Evolutionary conservation across 2,888 invertebrate species (phyloP).

Genomic region (Leptopilina drosophilae): DNA sequence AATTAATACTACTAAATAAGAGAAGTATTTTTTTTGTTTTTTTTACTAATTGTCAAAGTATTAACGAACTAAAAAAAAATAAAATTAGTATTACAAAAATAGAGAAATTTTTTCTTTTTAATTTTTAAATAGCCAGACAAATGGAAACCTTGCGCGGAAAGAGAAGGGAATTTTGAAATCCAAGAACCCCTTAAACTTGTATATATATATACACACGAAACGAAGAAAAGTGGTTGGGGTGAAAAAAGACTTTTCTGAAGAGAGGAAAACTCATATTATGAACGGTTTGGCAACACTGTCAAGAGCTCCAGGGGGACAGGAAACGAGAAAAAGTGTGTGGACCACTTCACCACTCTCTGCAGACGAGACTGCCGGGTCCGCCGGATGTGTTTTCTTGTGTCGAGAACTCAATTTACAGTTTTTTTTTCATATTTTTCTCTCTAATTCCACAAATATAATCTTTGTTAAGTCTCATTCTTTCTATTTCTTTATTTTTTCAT

Average conservation of each 20-base stretch:
- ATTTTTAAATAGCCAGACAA: background rate
- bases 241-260: constrained; percentile 12
- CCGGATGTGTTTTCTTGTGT: constrained; percentile 33
- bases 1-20: no score
- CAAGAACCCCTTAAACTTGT: background rate
- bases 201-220: background rate
- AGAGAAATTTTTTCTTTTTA: no score
- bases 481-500: no score
- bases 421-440: background rate
- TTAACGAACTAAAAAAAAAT: no score
- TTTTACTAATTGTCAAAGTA: no score
- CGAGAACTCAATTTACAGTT: constrained; percentile 32
- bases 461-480: no score
- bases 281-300: constrained; percentile 24
- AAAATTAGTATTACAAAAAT: no score
- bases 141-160: background rate
- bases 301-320: background rate
- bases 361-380: constrained; percentile 9
- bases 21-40: no score
- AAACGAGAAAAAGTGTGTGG: constrained; percentile 29
- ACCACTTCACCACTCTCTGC: constrained; percentile 25
- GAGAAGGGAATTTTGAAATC: background rate
- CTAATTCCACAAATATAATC: background rate
- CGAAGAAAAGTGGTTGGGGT: background rate
- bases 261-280: constrained; percentile 27